Evolutionary conservation across 1,140 invertebrate genomes (phyloP), one percentile per base, ranked within the genome.

Genomic region (Drosophila nannoptera): DNA sequence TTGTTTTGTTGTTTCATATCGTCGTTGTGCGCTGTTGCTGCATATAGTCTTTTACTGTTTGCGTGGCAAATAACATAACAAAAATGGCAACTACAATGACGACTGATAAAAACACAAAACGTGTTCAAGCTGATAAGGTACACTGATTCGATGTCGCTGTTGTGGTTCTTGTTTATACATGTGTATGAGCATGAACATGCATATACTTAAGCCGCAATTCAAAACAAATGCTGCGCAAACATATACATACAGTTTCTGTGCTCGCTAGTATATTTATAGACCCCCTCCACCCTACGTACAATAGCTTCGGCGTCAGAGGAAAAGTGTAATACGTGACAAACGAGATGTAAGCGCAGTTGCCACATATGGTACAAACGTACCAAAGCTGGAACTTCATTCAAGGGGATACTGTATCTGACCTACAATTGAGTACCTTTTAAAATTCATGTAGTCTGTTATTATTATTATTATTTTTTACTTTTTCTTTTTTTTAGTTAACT

Each of bases 271-370:
- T 61, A 56, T 60, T 48, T 60, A 50, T 55, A 71, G 50, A 42
- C 32, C 33, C 50, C 36, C 35, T 9, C 50, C 36, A 16, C 29
- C 35, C 69, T 56, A 22, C 52, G 59, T 59, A 12, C 54, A 59
- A n/a, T 50, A 45, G 33, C 6, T 35, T 7, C 36, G 43, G 7
- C 38, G n/a, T 31, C 32, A 50, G 46, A 43, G 31, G 31, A 32
- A 46, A 38, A 50, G n/a, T 58, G 77, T 73, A 55, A 73, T 82
- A 82, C 78, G 78, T 82, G 78, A 82, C 74, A 43, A 74, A 5
- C 22, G 22, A 62, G 62, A 66, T 71, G 71, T 76, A 72, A 58
- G 45, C 69, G 62, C 55, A 58, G 45, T 29, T 46, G 45, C 43
- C 45, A 69, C 62, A 55, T 55, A 35, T 36, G 35, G 45, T 22